Base-by-base conservation (phyloP, 2,797 vertebrate species). In the Mormyrus hasselquistii region DNA sequence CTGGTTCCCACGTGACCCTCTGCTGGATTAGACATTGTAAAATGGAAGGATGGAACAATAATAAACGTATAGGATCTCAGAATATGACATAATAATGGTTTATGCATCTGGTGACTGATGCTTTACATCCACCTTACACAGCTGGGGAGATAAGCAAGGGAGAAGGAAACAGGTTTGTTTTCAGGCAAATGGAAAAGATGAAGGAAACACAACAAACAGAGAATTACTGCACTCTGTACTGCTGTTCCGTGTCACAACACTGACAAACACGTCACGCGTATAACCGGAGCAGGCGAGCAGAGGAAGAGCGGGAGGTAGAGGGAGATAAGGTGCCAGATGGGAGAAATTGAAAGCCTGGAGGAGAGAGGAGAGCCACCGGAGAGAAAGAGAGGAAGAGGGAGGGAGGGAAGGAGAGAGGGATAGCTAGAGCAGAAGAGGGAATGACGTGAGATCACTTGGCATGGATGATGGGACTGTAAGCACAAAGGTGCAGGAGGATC, bases 241-340 rank as follows among this genome's bases (percentile, higher is more conserved):
- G 47, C 50, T 55, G 84, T 52, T 22, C 49, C 49, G 47, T 52
- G 44, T 52, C 82, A 84, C 82, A 49, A 84, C 22, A 52, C 82
- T 84, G 82, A 25, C 22, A 85, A 25, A 50, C 50, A 29, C 14
- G 47, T 52, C 50, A 85, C 83, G 47, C 83, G 57, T 59, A 53
- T 55, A 29, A 14, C 55, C n/a, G 41, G 34, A 62, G 55, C 86
- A 0, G 34, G 29, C 22, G 50, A 25, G 55, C 8, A 4, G 82
- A 49, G 83, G 57, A 34, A 86, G 83, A 29, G 44, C n/a, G 44
- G 44, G 47, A 65, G 76, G 69, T 12, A 50, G 10, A 69, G 38
- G 44, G 16, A 89, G 44, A 91, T 89, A 92, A 92, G 89, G 90
- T 91, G 92, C 92, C 94, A 95, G 94, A 94, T 94, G 93, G 92